Evolutionary conservation across 2,797 vertebrate species (phyloP).

Genomic region (Monodelphis domestica): DNA sequence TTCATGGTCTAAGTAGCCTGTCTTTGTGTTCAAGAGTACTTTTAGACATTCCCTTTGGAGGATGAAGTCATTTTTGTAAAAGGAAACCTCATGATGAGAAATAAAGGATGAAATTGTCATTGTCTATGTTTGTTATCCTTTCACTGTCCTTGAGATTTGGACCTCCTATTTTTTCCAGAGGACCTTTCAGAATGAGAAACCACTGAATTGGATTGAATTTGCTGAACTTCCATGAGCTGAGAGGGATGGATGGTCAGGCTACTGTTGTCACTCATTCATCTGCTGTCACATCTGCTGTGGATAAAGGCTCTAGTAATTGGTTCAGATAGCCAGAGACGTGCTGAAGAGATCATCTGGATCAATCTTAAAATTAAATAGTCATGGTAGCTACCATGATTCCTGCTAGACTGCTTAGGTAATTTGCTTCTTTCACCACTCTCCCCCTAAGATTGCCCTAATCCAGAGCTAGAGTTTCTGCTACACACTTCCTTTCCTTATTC

Average conservation of each 20-base stretch:
- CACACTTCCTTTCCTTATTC: neutral
- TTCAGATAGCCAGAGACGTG: neutral
- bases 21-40: neutral
- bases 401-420: neutral
- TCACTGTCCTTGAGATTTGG: neutral
- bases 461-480: neutral
- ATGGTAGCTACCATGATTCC: neutral
- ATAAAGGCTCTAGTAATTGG: neutral
- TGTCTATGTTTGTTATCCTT: neutral
- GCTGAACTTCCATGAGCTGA: neutral
- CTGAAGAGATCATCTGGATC: neutral
- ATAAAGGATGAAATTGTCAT: neutral
- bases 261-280: neutral
- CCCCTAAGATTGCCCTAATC: neutral
- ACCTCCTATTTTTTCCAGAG: neutral
- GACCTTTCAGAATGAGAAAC: neutral
- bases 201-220: neutral
- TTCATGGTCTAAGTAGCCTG: conserved; percentile 6
- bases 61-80: conserved; percentile 6
- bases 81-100: neutral
- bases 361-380: neutral
- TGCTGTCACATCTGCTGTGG: neutral
- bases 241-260: neutral
- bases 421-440: neutral
- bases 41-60: conserved; percentile 57